Conservation (phyloP, 2,888 invertebrate genomes). For the Camponotus fellah region DNA sequence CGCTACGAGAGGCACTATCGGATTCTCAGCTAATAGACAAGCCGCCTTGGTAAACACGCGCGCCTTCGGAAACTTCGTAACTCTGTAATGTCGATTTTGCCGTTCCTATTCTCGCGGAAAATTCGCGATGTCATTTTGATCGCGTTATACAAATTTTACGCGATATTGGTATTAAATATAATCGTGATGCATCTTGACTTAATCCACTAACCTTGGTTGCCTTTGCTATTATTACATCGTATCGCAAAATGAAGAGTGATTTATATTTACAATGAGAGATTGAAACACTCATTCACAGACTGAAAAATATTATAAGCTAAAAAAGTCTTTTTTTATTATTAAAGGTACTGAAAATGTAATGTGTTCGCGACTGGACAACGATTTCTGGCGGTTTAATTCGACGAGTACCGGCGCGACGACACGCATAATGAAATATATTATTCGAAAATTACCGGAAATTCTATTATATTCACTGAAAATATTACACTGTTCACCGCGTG, state of each 20-base stretch:
- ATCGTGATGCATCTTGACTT: background rate
- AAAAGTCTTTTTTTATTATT: background rate
- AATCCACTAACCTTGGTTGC: background rate
- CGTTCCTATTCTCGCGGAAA: constrained; percentile 32
- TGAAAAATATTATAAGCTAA: background rate
- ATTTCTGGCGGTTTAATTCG: background rate
- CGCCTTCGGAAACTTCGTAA: constrained; percentile 48
- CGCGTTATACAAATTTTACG: constrained; percentile 43
- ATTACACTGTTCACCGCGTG: background rate
- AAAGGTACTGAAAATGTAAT: background rate
- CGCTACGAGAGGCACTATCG: constrained; percentile 44
- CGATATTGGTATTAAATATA: constrained; percentile 21
- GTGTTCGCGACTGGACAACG: background rate
- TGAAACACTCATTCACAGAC: background rate
- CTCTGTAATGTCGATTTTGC: constrained; percentile 34
- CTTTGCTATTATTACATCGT: background rate
- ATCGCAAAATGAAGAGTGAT: background rate
- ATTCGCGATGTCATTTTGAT: constrained; percentile 41
- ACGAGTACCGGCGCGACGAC: background rate
- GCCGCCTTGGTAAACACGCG: constrained; percentile 35
- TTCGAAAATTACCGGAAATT: constrained; percentile 31
- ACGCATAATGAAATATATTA: constrained; percentile 1
- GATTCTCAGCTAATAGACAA: constrained; percentile 53
- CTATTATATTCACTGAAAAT: constrained; percentile 32
- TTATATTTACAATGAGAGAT: background rate